Evolutionary conservation across 2,888 invertebrate species (phyloP).

Genomic region (Gnatocerus cornutus): DNA sequence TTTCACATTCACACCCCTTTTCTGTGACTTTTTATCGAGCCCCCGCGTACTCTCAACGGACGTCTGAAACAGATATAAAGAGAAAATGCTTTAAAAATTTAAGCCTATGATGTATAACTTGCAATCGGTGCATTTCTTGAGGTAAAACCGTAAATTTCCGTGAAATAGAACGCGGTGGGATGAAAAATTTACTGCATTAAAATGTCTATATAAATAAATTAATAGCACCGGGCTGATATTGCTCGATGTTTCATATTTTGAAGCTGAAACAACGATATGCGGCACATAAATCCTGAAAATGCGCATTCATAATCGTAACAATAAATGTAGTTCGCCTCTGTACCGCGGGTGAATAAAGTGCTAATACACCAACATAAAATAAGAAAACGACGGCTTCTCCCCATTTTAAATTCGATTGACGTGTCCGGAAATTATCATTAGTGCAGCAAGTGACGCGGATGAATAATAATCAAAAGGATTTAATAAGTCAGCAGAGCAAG

Average conservation of each 20-base stretch:
- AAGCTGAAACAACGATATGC: constrained; percentile 22
- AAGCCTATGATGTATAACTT: constrained; percentile 22
- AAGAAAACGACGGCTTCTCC: no score
- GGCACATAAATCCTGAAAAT: constrained; percentile 17
- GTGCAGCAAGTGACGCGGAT: constrained; percentile 37
- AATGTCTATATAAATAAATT: constrained; percentile 27
- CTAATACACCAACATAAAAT: no score
- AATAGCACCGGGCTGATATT: constrained; percentile 14
- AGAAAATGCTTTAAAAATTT: constrained; percentile 24
- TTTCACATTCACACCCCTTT: constrained; percentile 56
- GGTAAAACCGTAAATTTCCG: constrained; percentile 17
- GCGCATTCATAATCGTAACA: constrained; percentile 35
- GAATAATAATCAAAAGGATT: constrained; percentile 48
- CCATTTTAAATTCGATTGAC: neutral
- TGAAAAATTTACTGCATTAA: constrained; percentile 13
- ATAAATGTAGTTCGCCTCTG: constrained; percentile 7
- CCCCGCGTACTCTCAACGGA: constrained; percentile 22
- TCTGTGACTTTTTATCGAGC: constrained; percentile 23
- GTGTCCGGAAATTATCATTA: constrained; percentile 24
- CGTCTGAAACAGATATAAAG: constrained; percentile 29
- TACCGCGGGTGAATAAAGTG: no score
- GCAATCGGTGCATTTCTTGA: constrained; percentile 13
- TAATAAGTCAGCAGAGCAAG: constrained; percentile 46
- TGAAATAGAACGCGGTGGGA: neutral
- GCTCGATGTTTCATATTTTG: constrained; percentile 17